A percentile compares a stretch with the other conserved stretches of the same genome.
Conservation (phyloP, 2,113 vertebrate genomes). For the Hippocampus zosterae region DNA sequence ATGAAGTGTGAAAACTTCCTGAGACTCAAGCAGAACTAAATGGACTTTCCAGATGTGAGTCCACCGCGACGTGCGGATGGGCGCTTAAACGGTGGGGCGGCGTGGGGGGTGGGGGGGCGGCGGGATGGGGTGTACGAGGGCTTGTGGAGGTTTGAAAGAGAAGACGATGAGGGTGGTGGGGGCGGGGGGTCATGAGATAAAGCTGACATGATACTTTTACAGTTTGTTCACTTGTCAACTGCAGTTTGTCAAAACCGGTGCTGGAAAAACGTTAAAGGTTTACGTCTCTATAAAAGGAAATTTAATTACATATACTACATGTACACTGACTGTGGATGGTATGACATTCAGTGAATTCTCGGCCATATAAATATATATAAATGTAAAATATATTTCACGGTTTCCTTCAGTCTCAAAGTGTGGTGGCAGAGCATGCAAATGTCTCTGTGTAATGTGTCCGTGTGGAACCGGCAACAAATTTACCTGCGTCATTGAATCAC, state of each 20-base stretch:
- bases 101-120: background rate
- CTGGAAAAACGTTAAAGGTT: background rate
- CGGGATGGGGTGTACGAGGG: background rate
- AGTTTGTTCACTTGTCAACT: background rate
- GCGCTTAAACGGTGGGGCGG: slow-evolving; percentile 20
- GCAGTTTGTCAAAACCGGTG: background rate
- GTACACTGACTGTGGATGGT: too few relatives aligned
- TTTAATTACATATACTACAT: too few relatives aligned
- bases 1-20: slow-evolving; percentile 96
- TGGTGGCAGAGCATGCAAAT: too few relatives aligned
- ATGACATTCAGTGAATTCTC: too few relatives aligned
- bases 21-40: slow-evolving; percentile 72
- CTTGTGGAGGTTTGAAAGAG: slow-evolving; percentile 3
- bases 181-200: background rate
- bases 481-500: too few relatives aligned
- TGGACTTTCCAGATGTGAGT: slow-evolving; percentile 85
- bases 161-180: background rate
- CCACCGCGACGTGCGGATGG: slow-evolving; percentile 35
- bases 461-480: too few relatives aligned
- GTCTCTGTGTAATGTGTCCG: too few relatives aligned
- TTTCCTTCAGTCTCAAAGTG: too few relatives aligned
- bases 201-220: background rate
- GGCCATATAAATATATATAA: too few relatives aligned
- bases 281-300: too few relatives aligned
- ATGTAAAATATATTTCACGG: too few relatives aligned